Percentiles rank a stretch among this genome's conserved stretches.
These are phyloP conservation scores for Saccostrea cuccullata DNA, from an alignment of 1,140 invertebrate genomes.

Conservation along the genomic window DNA sequence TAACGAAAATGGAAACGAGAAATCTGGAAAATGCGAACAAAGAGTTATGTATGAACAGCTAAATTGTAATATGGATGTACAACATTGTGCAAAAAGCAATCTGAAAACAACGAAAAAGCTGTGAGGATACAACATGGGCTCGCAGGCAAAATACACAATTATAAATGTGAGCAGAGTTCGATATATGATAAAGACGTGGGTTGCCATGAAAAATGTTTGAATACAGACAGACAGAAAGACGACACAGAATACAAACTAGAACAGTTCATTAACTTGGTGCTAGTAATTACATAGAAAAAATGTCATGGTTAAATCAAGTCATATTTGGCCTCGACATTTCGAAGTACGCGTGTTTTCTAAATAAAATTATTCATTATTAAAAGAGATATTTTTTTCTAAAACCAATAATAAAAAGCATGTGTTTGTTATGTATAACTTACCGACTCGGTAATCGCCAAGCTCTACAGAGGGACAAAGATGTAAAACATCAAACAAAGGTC, in stretches of 20 bases:
- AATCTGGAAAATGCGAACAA: neutral
- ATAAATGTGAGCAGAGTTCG: neutral
- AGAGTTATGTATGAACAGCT: neutral
- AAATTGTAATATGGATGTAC: neutral
- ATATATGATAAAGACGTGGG: neutral
- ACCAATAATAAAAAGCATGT: neutral
- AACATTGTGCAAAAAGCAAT: neutral
- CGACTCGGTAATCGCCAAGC: constrained; percentile 29
- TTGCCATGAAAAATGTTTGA: neutral
- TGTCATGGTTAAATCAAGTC: neutral
- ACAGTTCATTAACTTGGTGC: neutral
- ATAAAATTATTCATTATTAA: neutral
- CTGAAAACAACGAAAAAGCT: neutral
- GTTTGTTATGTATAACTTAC: neutral
- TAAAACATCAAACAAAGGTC: neutral
- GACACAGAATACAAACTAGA: neutral
- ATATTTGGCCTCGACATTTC: constrained; percentile 8
- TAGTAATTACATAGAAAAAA: neutral
- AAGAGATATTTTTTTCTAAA: neutral
- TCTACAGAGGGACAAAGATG: constrained; percentile 6
- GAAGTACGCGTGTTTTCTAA: neutral
- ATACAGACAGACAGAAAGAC: neutral
- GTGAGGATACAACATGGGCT: neutral
- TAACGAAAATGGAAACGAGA: neutral
- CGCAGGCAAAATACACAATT: neutral